A percentile compares a stretch with the other conserved stretches of the same genome.
Conservation (phyloP, 2,888 invertebrate genomes). For the Cosmopolites sordidus region DNA sequence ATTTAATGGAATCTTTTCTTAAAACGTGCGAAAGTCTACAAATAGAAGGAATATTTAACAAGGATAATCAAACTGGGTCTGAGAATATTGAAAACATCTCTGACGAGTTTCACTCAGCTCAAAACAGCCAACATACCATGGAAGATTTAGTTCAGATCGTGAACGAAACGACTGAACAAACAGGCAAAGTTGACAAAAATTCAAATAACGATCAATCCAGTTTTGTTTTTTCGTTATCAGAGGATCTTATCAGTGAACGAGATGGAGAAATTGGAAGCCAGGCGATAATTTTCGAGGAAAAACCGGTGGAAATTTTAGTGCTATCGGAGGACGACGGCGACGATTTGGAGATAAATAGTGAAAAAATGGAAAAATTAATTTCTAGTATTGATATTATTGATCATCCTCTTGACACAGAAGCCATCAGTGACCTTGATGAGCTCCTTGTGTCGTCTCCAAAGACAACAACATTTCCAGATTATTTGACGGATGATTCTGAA, state of each 20-base stretch:
- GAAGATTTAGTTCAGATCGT: background rate
- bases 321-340: slow-evolving; percentile 4
- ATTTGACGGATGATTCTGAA: too few species aligned
- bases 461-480: too few species aligned
- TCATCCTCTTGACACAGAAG: too few species aligned
- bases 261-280: background rate
- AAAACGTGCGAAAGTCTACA: slow-evolving; percentile 10
- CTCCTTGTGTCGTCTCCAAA: too few species aligned
- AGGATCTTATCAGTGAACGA: too few species aligned
- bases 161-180: background rate
- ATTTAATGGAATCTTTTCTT: slow-evolving; percentile 4
- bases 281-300: background rate
- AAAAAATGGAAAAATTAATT: background rate
- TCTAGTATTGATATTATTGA: too few species aligned
- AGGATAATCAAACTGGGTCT: background rate
- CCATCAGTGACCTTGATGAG: too few species aligned
- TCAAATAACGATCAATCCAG: slow-evolving; percentile 1
- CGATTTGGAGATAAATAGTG: background rate
- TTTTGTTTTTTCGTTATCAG: slow-evolving; percentile 1
- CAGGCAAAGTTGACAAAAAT: background rate
- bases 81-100: background rate
- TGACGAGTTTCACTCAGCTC: background rate
- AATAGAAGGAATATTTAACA: slow-evolving; percentile 8
- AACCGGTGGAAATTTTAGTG: background rate
- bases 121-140: background rate